Evolutionary conservation across 2,113 vertebrate species (phyloP).

Genomic region (Orientallactaga bullata): DNA sequence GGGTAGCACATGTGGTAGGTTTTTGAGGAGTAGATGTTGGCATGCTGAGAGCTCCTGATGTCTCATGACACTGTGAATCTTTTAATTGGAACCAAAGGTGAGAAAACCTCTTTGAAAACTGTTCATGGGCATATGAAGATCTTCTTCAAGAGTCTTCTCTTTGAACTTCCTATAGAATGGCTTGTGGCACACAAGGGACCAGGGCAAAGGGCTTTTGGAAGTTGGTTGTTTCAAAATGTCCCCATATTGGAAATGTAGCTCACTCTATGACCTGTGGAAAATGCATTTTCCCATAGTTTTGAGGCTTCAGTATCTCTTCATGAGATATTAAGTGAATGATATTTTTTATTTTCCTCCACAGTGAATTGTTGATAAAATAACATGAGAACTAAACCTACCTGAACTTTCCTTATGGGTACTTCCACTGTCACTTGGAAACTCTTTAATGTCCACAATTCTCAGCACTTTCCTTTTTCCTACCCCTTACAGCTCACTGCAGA

Average conservation of each 20-base stretch:
- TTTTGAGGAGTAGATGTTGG: background rate
- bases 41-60: background rate
- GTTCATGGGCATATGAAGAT: background rate
- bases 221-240: background rate
- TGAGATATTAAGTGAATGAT: constrained; percentile 8
- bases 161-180: background rate
- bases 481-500: background rate
- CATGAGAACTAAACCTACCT: background rate
- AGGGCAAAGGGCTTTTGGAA: background rate
- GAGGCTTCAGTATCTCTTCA: background rate
- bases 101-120: constrained; percentile 5
- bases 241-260: background rate
- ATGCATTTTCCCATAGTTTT: background rate
- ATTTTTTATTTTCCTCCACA: constrained; percentile 42
- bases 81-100: background rate
- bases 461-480: background rate
- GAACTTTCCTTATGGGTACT: background rate
- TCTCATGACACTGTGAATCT: background rate
- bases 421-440: background rate
- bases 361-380: constrained; percentile 24
- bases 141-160: background rate
- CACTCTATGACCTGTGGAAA: background rate
- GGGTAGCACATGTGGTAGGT: background rate
- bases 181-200: background rate
- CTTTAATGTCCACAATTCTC: background rate